A percentile compares a stretch with the other conserved stretches of the same genome.
Evolutionary conservation across 2,888 invertebrate species (phyloP).

Genomic region (Laspeyria flexula): DNA sequence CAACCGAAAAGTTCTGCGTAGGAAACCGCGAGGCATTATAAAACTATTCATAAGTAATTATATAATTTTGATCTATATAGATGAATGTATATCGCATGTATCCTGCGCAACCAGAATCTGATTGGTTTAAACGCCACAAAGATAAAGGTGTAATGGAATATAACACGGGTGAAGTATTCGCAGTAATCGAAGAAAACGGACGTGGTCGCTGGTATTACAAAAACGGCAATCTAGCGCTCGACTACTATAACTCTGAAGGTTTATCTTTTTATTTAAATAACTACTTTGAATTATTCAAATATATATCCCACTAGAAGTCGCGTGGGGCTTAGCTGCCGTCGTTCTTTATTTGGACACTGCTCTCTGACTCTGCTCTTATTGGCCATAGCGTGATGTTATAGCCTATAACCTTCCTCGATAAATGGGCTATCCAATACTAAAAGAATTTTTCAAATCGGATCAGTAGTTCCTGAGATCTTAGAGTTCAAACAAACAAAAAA

Average conservation of each 20-base stretch:
- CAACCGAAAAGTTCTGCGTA: too few species aligned
- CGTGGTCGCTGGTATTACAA: slow-evolving; percentile 73
- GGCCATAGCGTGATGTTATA: too few species aligned
- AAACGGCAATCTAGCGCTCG: slow-evolving; percentile 70
- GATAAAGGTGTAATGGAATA: slow-evolving; percentile 67
- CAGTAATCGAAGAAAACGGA: slow-evolving; percentile 72
- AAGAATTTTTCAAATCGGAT: too few species aligned
- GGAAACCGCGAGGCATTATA: too few species aligned
- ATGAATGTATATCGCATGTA: slow-evolving; percentile 80
- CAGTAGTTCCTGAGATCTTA: too few species aligned
- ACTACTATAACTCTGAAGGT: slow-evolving; percentile 80
- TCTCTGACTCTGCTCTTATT: too few species aligned
- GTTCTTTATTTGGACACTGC: too few species aligned
- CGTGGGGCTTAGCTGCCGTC: too few species aligned
- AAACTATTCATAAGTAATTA: background rate
- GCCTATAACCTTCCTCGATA: too few species aligned
- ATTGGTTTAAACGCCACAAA: slow-evolving; percentile 78
- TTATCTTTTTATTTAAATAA: background rate
- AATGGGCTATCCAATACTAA: too few species aligned
- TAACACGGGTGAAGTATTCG: slow-evolving; percentile 70
- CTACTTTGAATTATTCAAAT: background rate
- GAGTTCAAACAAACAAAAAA: too few species aligned
- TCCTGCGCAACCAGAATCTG: slow-evolving; percentile 75
- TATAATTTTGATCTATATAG: slow-evolving; percentile 42
- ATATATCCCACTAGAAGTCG: too few species aligned